Evolutionary conservation across 1,140 invertebrate species (phyloP).

Genomic region (Nasonia giraulti): DNA sequence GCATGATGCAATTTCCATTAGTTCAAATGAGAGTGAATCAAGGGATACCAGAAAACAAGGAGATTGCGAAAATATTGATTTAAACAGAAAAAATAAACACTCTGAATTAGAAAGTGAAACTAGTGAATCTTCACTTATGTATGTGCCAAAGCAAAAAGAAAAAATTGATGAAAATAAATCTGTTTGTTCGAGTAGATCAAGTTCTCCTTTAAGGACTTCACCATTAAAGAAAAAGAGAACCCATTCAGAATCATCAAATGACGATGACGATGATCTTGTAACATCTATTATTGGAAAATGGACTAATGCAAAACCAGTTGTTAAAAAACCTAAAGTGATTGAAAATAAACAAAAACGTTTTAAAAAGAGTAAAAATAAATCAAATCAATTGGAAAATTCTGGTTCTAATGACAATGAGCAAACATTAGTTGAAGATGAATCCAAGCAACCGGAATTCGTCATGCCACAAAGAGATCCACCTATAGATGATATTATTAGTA

Average conservation of each 20-base stretch:
- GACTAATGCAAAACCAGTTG: not conserved
- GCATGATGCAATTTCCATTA: slow-evolving; percentile 7
- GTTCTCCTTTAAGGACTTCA: slow-evolving; percentile 26
- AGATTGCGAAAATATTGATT: not conserved
- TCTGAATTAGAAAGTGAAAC: not conserved
- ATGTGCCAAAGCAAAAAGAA: not conserved
- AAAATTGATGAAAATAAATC: slow-evolving; percentile 5
- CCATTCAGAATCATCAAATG: slow-evolving; percentile 46
- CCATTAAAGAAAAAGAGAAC: slow-evolving; percentile 40
- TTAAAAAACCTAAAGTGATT: slow-evolving; percentile 34
- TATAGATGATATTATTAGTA: slow-evolving; percentile 28
- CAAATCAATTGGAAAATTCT: not conserved
- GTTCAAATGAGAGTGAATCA: slow-evolving; percentile 19
- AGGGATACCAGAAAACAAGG: not conserved
- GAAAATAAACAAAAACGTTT: not conserved
- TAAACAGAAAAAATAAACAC: not conserved
- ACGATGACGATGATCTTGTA: slow-evolving; percentile 30
- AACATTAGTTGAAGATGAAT: not conserved
- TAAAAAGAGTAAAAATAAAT: not conserved
- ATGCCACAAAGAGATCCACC: slow-evolving; percentile 9
- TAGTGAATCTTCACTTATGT: not conserved
- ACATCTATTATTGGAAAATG: slow-evolving; percentile 44
- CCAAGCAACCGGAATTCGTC: not conserved
- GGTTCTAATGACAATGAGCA: not conserved
- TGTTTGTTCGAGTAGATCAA: not conserved